Conservation (phyloP, 2,797 vertebrate species). For the Emys orbicularis region DNA sequence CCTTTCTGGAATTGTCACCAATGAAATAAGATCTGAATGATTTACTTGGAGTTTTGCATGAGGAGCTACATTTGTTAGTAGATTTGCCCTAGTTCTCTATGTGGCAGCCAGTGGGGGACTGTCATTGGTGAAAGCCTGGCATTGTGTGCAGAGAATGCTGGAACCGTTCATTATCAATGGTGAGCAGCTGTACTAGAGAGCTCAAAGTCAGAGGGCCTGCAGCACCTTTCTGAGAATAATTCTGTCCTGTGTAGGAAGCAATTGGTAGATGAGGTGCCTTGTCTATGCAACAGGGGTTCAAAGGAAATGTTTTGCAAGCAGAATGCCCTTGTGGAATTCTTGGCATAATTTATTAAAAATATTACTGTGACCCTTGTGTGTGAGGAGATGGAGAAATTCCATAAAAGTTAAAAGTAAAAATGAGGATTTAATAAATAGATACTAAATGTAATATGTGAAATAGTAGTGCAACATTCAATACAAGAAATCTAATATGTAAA, state of each 20-base stretch:
- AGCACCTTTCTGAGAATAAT: slow-evolving; percentile 22
- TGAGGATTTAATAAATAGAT: background rate
- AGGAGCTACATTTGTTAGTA: background rate
- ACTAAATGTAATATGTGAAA: background rate
- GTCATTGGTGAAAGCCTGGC: background rate
- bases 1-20: background rate
- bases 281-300: slow-evolving; percentile 28
- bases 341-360: background rate
- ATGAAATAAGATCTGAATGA: background rate
- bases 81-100: background rate
- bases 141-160: background rate
- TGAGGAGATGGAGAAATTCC: background rate
- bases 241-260: slow-evolving; percentile 48
- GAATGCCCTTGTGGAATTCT: background rate
- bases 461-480: background rate
- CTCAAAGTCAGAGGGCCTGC: slow-evolving; percentile 19
- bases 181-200: slow-evolving; percentile 52
- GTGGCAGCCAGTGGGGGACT: background rate
- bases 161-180: slow-evolving; percentile 47
- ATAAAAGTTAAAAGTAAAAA: background rate
- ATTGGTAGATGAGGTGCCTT: slow-evolving; percentile 29
- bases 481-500: background rate
- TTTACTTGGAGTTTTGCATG: slow-evolving; percentile 34
- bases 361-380: background rate
- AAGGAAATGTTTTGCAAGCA: background rate